phyloP scores from a whole-genome alignment of 1,140 invertebrate species.

The Cotesia typhae region DNA sequence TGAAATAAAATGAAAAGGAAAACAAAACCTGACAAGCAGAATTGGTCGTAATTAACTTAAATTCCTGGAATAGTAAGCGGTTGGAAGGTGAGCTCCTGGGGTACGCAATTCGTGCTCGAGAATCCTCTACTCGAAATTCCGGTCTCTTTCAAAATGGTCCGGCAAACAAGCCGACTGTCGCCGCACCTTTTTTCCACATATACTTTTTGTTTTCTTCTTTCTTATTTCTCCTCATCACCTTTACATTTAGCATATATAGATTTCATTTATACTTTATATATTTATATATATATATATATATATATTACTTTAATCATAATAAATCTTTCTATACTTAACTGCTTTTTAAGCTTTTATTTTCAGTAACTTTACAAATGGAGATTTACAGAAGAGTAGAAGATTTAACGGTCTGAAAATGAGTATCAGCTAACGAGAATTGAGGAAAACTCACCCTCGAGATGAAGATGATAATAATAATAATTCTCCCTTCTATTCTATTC shows the following conservation, averaged over 20 bases:
- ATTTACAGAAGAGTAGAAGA: too few relatives aligned
- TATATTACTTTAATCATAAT: too few relatives aligned
- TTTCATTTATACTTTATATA: too few relatives aligned
- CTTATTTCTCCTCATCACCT: conserved; percentile 19
- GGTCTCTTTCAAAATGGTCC: conserved; percentile 42
- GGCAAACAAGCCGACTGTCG: conserved; percentile 41
- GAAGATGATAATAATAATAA: too few relatives aligned
- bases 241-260: conserved; percentile 1
- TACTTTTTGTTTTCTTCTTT: conserved; percentile 26
- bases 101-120: conserved; percentile 30
- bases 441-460: background rate
- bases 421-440: too few relatives aligned
- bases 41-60: conserved; percentile 37
- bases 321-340: too few relatives aligned
- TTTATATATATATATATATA: too few relatives aligned
- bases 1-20: background rate
- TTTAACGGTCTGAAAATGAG: too few relatives aligned
- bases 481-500: background rate
- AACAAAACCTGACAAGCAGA: conserved; percentile 25
- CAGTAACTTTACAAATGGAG: too few relatives aligned
- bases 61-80: conserved; percentile 34
- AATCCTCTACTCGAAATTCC: conserved; percentile 39
- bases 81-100: conserved; percentile 37
- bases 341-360: too few relatives aligned
- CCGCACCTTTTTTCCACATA: conserved; percentile 30